These are phyloP conservation scores for Suricata suricatta DNA, from an alignment of 2,113 vertebrate genomes.

Conservation along the genomic window DNA sequence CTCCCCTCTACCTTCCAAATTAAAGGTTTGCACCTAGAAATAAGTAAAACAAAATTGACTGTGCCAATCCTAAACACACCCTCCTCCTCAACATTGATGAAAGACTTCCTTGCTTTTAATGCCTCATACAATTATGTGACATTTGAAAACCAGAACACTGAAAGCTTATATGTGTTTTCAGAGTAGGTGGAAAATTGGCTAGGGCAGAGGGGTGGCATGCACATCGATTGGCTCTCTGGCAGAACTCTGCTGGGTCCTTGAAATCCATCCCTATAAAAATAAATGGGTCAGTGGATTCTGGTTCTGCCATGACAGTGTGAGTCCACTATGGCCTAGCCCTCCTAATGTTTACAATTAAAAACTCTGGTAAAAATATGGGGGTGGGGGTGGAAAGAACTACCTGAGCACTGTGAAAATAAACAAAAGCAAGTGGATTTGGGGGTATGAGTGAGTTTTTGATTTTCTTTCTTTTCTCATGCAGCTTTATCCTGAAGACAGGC, in stretches of 20 bases:
- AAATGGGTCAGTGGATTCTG: not conserved
- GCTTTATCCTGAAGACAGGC: not conserved
- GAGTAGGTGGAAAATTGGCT: not conserved
- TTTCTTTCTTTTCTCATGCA: not conserved
- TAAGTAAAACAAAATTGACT: slow-evolving; percentile 38
- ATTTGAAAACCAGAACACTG: slow-evolving; percentile 49
- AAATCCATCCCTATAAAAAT: slow-evolving; percentile 31
- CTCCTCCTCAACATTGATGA: slow-evolving; percentile 48
- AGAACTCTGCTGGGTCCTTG: not conserved
- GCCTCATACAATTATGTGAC: not conserved
- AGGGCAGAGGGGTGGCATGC: fast-evolving
- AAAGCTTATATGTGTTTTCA: slow-evolving; percentile 5
- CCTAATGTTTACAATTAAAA: not conserved
- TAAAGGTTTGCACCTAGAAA: slow-evolving; percentile 31
- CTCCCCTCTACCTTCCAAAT: slow-evolving; percentile 19
- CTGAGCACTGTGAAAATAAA: not conserved
- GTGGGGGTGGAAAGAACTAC: not conserved
- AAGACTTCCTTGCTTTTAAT: slow-evolving; percentile 6
- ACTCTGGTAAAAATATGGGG: not conserved
- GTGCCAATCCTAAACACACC: not conserved
- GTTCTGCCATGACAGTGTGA: not conserved
- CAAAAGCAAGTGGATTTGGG: not conserved
- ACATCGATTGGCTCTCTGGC: not conserved
- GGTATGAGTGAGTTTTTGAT: not conserved
- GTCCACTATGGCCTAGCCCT: not conserved